These are phyloP conservation scores for Hofmannophila pseudospretella DNA, from an alignment of 2,888 invertebrate genomes.

Conservation along the genomic window DNA sequence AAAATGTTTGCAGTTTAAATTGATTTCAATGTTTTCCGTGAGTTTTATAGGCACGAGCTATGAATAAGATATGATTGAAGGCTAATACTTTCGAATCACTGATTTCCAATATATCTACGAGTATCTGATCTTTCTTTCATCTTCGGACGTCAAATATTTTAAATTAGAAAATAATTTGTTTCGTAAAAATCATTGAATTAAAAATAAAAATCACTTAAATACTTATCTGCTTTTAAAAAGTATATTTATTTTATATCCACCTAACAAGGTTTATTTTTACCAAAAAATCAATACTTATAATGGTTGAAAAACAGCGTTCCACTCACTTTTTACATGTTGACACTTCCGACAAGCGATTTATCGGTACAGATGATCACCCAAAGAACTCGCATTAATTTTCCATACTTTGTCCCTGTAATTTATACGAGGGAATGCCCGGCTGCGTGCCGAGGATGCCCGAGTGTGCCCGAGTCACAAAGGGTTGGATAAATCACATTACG, in stretches of 20 bases:
- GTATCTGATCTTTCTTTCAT: too few species aligned
- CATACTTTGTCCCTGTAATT: constrained; percentile 50
- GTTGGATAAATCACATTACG: constrained; percentile 72
- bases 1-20: constrained; percentile 11
- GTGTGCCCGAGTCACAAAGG: constrained; percentile 56
- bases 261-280: too few species aligned
- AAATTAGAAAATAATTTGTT: too few species aligned
- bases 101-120: too few species aligned
- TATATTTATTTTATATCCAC: too few species aligned
- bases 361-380: constrained; percentile 14
- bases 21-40: constrained; percentile 3
- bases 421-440: constrained; percentile 47
- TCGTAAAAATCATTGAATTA: too few species aligned
- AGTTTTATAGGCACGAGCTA: background rate
- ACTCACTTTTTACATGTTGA: too few species aligned
- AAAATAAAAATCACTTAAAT: too few species aligned
- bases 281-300: too few species aligned
- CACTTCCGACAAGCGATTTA: constrained; percentile 24
- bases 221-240: too few species aligned
- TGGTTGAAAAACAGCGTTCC: too few species aligned
- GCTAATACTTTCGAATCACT: constrained; percentile 18
- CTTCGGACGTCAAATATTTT: too few species aligned
- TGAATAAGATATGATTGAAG: background rate
- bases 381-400: constrained; percentile 45
- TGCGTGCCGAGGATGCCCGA: constrained; percentile 22